phyloP scores from a whole-genome alignment of 2,113 vertebrate genomes.

The Kryptolebias marmoratus region DNA sequence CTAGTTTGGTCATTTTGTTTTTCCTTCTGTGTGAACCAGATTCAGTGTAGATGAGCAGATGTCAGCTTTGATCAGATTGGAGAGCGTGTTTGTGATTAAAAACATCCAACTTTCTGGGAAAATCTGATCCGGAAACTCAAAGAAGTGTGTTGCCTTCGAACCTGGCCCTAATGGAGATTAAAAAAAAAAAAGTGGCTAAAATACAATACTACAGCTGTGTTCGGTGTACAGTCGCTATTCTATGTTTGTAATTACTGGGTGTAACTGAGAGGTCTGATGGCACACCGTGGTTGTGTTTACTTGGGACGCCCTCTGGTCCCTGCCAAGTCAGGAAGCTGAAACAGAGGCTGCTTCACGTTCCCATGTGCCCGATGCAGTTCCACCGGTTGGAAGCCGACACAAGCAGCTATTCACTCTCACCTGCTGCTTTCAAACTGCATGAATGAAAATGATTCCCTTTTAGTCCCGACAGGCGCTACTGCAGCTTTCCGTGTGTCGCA shows the following conservation, averaged over 20 bases:
- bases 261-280: slow-evolving; percentile 50
- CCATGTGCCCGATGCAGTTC: slow-evolving; percentile 42
- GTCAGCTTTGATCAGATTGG: slow-evolving; percentile 8
- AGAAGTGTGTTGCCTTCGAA: background rate
- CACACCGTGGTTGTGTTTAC: slow-evolving; percentile 42
- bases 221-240: slow-evolving; percentile 26
- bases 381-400: slow-evolving; percentile 16
- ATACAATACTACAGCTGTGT: slow-evolving; percentile 34
- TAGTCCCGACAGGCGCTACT: background rate
- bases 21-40: slow-evolving; percentile 28
- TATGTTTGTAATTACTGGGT: slow-evolving; percentile 60
- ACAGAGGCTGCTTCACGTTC: slow-evolving; percentile 48
- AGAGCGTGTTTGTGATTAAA: background rate
- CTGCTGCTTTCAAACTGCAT: slow-evolving; percentile 3
- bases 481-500: background rate
- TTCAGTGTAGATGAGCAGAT: slow-evolving; percentile 28
- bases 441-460: slow-evolving; percentile 7
- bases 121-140: slow-evolving; percentile 15
- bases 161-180: slow-evolving; percentile 10
- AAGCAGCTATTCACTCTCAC: slow-evolving; percentile 34
- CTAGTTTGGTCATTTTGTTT: slow-evolving; percentile 40
- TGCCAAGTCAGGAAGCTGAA: slow-evolving; percentile 35
- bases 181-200: background rate
- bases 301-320: slow-evolving; percentile 29
- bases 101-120: slow-evolving; percentile 10